Percentiles rank a stretch among this genome's conserved stretches.
Conservation (phyloP, 2,113 vertebrate species). For the Lipophrys pholis region DNA sequence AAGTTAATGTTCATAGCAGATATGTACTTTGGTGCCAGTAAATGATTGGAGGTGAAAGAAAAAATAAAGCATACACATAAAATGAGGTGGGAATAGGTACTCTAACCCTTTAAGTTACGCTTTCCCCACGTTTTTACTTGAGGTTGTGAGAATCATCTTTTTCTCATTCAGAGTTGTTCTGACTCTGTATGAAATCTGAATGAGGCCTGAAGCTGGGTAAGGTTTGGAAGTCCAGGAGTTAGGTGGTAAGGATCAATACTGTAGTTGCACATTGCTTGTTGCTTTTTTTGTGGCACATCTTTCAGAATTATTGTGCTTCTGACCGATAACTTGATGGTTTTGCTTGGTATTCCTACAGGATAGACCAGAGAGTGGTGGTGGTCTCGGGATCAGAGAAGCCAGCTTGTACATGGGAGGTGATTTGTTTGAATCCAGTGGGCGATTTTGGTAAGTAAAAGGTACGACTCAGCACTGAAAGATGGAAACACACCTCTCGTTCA, state of each 20-base stretch:
- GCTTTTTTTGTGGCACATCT: conserved; percentile 1
- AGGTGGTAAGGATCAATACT: background rate
- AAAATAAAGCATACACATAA: conserved; percentile 15
- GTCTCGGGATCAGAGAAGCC: no score
- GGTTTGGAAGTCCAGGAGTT: background rate
- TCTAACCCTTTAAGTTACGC: background rate
- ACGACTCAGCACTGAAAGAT: no score
- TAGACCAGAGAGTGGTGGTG: no score
- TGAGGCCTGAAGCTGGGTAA: background rate
- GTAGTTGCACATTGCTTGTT: background rate
- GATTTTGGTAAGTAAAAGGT: no score
- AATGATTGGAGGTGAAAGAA: conserved; percentile 51
- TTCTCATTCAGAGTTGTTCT: background rate
- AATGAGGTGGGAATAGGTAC: conserved; percentile 29
- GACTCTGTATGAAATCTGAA: background rate
- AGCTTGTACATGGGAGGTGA: no score
- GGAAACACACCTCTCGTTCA: no score
- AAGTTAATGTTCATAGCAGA: background rate
- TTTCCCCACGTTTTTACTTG: background rate
- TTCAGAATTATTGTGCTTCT: conserved; percentile 1
- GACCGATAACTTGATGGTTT: no score
- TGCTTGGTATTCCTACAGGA: no score
- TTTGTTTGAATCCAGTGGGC: no score
- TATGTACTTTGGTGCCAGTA: conserved; percentile 21
- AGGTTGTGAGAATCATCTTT: background rate